A percentile compares a stretch with the other conserved stretches of the same genome.
Evolutionary conservation across 2,888 invertebrate species (phyloP).

Genomic region (Onthophagus sagittarius): DNA sequence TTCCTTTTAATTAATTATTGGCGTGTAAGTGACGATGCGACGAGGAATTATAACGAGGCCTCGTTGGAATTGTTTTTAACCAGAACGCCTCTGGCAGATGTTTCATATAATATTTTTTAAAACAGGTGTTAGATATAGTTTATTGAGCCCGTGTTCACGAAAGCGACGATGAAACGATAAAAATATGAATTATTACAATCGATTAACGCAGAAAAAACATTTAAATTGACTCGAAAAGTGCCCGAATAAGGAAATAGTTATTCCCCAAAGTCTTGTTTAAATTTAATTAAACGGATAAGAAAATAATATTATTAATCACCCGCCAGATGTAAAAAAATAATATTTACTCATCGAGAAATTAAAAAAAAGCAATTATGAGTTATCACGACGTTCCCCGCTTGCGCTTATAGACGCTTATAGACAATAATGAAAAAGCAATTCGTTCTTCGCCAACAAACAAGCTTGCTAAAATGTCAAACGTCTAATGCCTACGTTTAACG

Average conservation of each 20-base stretch:
- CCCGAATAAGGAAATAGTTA: neutral
- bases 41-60: neutral
- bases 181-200: conserved; percentile 7
- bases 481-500: neutral
- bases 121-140: neutral
- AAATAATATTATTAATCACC: neutral
- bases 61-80: neutral
- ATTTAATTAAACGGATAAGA: neutral
- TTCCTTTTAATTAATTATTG: neutral
- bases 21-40: neutral
- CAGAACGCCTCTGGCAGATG: neutral
- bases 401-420: too few species aligned
- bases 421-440: neutral
- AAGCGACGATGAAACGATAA: conserved; percentile 6
- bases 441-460: neutral
- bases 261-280: neutral
- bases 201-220: neutral
- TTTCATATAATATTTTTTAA: neutral
- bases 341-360: neutral
- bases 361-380: neutral
- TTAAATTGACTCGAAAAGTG: neutral
- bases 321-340: too few species aligned
- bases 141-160: neutral
- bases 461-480: neutral
- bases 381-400: neutral